These are phyloP conservation scores for Oreocharis arfaki DNA, from an alignment of 2,113 vertebrate species.

Conservation along the genomic window DNA sequence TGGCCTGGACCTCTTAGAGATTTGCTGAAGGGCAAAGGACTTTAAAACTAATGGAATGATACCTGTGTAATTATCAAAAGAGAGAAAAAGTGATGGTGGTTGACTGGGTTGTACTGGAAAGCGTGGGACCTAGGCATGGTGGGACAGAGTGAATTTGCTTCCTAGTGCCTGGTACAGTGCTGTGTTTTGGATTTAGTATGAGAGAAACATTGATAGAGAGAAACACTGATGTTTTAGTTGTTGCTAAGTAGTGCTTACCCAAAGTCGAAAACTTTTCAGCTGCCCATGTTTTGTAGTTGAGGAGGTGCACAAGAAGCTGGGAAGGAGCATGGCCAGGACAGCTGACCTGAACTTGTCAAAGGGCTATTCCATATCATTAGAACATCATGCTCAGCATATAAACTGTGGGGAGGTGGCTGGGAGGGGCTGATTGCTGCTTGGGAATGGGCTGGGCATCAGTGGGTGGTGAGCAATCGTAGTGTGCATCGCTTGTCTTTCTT, in stretches of 20 bases:
- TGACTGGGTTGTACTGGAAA: neutral
- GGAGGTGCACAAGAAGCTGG: neutral
- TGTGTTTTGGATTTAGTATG: neutral
- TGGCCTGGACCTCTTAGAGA: neutral
- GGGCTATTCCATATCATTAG: neutral
- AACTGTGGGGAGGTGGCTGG: neutral
- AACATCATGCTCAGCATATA: neutral
- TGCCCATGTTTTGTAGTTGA: neutral
- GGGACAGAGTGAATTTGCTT: neutral
- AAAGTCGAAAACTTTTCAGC: neutral
- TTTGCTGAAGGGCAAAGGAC: neutral
- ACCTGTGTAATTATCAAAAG: neutral
- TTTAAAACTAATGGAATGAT: neutral
- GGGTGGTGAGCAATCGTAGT: neutral
- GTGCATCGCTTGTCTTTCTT: neutral
- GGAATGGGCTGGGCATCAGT: neutral
- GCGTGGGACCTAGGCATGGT: neutral
- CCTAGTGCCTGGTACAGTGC: neutral
- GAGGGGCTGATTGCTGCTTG: neutral
- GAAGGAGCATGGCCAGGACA: neutral
- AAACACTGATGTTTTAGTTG: neutral
- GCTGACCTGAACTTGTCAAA: neutral
- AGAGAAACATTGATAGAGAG: neutral
- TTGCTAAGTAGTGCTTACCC: neutral
- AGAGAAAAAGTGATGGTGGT: neutral